phyloP scores from a whole-genome alignment of 1,140 invertebrate genomes.

The Panonychus citri region DNA sequence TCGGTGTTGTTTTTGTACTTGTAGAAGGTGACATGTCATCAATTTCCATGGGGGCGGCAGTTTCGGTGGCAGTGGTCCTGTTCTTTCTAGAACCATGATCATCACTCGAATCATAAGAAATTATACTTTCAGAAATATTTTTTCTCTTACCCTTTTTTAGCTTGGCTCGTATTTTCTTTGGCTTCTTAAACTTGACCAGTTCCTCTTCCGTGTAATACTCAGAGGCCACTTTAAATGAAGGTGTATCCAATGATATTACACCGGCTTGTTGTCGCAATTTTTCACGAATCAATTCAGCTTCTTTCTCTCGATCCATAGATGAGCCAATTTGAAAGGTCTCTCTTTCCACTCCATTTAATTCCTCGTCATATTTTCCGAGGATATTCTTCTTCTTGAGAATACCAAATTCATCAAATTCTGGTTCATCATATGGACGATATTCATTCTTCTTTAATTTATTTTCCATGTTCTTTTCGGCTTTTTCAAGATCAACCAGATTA shows the following conservation, averaged over 20 bases:
- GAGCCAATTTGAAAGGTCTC: slow-evolving; percentile 54
- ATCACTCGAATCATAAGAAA: neutral
- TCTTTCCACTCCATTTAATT: slow-evolving; percentile 54
- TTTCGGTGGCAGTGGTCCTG: neutral
- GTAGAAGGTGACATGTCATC: no score
- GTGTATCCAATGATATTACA: slow-evolving; percentile 38
- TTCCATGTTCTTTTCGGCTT: slow-evolving; percentile 63
- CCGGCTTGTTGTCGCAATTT: slow-evolving; percentile 22
- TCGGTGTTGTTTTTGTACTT: neutral
- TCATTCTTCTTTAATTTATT: slow-evolving; percentile 54
- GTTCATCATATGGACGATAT: slow-evolving; percentile 65
- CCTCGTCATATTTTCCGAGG: slow-evolving; percentile 85
- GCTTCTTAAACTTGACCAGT: slow-evolving; percentile 62
- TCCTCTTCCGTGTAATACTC: slow-evolving; percentile 73
- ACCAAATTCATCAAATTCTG: slow-evolving; percentile 57
- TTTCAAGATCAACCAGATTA: slow-evolving; percentile 80
- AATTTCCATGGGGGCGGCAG: slow-evolving; percentile 5
- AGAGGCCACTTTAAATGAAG: slow-evolving; percentile 44
- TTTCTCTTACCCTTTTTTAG: slow-evolving; percentile 30
- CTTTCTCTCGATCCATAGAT: slow-evolving; percentile 19
- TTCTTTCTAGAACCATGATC: neutral
- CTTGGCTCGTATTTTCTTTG: slow-evolving; percentile 42
- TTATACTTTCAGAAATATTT: neutral
- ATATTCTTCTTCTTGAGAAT: slow-evolving; percentile 36
- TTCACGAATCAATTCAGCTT: slow-evolving; percentile 21